phyloP scores from a whole-genome alignment of 1,140 invertebrate species.

The Zeugodacus cucurbitae region DNA sequence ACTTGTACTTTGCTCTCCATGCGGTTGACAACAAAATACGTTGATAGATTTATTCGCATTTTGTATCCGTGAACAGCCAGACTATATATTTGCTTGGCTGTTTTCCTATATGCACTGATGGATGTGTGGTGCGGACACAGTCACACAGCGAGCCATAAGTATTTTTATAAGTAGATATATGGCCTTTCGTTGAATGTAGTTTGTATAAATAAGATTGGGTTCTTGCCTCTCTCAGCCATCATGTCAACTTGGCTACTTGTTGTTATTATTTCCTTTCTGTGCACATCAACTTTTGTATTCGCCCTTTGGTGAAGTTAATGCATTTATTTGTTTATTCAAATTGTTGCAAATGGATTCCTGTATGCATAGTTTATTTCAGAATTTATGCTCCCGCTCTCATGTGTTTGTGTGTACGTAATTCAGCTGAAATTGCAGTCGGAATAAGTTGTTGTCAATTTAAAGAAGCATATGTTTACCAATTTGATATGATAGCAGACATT shows the following conservation, averaged over 20 bases:
- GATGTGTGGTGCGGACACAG: not conserved
- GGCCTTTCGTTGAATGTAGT: not conserved
- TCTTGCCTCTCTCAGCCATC: not conserved
- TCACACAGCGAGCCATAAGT: not conserved
- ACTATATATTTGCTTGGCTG: too few species aligned
- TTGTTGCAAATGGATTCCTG: conserved; percentile 14
- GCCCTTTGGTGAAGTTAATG: not conserved
- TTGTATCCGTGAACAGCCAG: too few species aligned
- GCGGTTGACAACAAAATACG: not conserved
- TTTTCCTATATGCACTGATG: too few species aligned
- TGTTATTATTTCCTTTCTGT: not conserved
- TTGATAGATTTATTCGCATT: not conserved
- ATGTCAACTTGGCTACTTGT: not conserved
- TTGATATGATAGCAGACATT: not conserved
- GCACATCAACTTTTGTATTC: not conserved
- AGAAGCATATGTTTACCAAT: not conserved
- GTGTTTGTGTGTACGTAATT: not conserved
- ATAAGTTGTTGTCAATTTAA: not conserved
- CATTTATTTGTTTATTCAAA: conserved; percentile 22
- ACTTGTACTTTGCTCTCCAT: not conserved
- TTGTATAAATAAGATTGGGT: not conserved
- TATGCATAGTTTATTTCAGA: not conserved
- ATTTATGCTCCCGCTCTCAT: not conserved
- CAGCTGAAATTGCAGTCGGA: not conserved
- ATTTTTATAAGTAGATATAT: not conserved